Evolutionary conservation across 2,797 vertebrate species (phyloP).

Genomic region (Nyctibius grandis): DNA sequence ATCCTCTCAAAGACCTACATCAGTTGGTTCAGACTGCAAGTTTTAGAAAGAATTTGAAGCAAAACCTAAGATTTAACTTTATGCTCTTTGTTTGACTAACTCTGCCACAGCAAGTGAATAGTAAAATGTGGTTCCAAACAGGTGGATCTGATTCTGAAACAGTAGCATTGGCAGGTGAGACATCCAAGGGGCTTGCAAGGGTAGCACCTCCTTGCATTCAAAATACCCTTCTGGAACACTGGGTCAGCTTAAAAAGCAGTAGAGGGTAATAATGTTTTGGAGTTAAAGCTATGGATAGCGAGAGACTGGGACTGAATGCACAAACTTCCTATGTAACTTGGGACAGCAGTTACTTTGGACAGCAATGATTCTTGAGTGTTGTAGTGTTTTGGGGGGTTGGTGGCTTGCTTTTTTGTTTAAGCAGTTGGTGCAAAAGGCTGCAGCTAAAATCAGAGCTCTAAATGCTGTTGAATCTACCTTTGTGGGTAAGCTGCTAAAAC

Average conservation of each 20-base stretch:
- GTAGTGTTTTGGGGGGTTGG: not conserved
- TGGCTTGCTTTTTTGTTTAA: not conserved
- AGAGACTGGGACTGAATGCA: not conserved
- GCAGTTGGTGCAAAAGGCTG: not conserved
- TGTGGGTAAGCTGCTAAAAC: not conserved
- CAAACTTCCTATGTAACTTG: not conserved
- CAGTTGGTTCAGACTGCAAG: not conserved
- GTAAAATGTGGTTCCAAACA: not conserved
- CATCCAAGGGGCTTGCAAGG: not conserved
- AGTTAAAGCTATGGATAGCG: not conserved
- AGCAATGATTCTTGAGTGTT: not conserved
- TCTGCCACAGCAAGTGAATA: not conserved
- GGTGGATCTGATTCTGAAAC: not conserved
- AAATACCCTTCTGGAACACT: not conserved
- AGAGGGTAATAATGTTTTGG: not conserved
- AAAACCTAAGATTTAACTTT: not conserved
- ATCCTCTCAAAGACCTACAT: not conserved
- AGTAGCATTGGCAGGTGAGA: not conserved
- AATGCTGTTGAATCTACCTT: not conserved
- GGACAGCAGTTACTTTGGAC: not conserved
- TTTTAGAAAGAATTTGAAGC: not conserved
- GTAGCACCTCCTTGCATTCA: not conserved
- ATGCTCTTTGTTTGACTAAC: not conserved
- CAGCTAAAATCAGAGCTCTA: not conserved
- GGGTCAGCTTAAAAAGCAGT: not conserved